Percentiles rank a stretch among this genome's conserved stretches.
Conservation (phyloP, 1,140 invertebrate genomes). For the Chymomyza costata region DNA sequence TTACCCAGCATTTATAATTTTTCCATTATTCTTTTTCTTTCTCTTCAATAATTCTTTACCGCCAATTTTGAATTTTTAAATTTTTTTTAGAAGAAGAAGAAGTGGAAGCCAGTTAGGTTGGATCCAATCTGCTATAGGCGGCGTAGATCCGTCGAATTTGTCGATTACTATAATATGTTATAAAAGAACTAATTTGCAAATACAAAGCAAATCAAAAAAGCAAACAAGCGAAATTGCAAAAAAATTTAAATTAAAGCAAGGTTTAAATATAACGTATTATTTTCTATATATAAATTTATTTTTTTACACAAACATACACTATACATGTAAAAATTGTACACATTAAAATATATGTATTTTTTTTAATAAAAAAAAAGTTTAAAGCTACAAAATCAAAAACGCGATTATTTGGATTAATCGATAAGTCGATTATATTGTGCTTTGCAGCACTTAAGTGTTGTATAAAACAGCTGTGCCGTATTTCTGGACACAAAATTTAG, state of each 20-base stretch:
- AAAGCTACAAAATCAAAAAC: slow-evolving; percentile 15
- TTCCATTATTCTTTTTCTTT: slow-evolving; percentile 64
- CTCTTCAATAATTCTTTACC: slow-evolving; percentile 40
- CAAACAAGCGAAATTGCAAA: slow-evolving; percentile 23
- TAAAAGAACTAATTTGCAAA: slow-evolving; percentile 27
- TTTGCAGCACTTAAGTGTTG: too few relatives aligned
- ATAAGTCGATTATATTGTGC: too few relatives aligned
- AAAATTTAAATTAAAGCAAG: slow-evolving; percentile 13
- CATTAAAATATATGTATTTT: slow-evolving; percentile 51
- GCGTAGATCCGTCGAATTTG: slow-evolving; percentile 70
- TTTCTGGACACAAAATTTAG: too few relatives aligned
- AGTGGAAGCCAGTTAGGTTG: slow-evolving; percentile 74
- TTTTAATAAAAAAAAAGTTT: slow-evolving; percentile 53
- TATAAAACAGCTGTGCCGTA: too few relatives aligned
- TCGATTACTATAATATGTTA: slow-evolving; percentile 74
- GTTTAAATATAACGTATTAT: slow-evolving; percentile 58
- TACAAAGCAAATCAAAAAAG: slow-evolving; percentile 19
- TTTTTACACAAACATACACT: slow-evolving; percentile 19
- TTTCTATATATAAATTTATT: slow-evolving; percentile 35
- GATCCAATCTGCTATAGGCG: slow-evolving; percentile 74
- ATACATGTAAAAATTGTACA: slow-evolving; percentile 41
- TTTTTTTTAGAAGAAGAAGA: slow-evolving; percentile 70
- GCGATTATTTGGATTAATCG: neutral
- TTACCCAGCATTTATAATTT: too few relatives aligned
- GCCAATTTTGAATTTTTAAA: slow-evolving; percentile 38